Evolutionary conservation across 2,113 vertebrate genomes (phyloP), one percentile per base, ranked within the genome.

Genomic region (Scopus umbretta): DNA sequence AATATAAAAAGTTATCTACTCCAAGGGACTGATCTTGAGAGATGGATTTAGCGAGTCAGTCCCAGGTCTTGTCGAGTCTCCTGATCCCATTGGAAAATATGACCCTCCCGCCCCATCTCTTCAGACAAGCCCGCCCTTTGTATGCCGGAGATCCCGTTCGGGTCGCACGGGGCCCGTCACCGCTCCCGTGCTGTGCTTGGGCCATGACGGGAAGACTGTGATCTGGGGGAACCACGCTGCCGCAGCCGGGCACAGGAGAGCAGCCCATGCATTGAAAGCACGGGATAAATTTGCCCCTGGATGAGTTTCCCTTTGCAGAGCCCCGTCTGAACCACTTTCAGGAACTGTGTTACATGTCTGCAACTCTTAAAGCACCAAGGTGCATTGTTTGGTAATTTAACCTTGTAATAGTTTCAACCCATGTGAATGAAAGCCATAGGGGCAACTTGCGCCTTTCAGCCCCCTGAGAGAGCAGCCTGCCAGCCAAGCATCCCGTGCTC

Each of bases 131-230:
- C 56, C 71, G 42, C 11, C 49, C 52, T 89, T 89, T 68, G 52
- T 81, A 22, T 0, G 0, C 27, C 1, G 6, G 36, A 55, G 76
- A 78, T 43, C 55, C 63, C 0, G 3, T 20, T 38, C 58, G 1
- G 11, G 65, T 70, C 3, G 0, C 3, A 2, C 1, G 5, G 34
- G 38, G 55, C 36, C 65, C 78, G 81, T 56, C 0, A 0, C 21
- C 7, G 3, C 81, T 62, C 70, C 73, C n/a, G 65, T 58, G 65
- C 36, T 22, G 53, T 4, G 18, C 58, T 4, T 32, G 52, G 53
- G 71, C n/a, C 40, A 16, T 0, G 0, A 27, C 0, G 1, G 72
- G 29, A 76, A 47, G 72, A 76, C 67, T 84, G 67, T 25, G 43
- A 61, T 47, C 14, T 67, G 32, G 26, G 38, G 26, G 14, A 83